A percentile compares a stretch with the other conserved stretches of the same genome.
Evolutionary conservation across 30 jellyfish, hydroid and myxozoan species (phyloP).

Genomic region (Catostylus mosaicus): DNA sequence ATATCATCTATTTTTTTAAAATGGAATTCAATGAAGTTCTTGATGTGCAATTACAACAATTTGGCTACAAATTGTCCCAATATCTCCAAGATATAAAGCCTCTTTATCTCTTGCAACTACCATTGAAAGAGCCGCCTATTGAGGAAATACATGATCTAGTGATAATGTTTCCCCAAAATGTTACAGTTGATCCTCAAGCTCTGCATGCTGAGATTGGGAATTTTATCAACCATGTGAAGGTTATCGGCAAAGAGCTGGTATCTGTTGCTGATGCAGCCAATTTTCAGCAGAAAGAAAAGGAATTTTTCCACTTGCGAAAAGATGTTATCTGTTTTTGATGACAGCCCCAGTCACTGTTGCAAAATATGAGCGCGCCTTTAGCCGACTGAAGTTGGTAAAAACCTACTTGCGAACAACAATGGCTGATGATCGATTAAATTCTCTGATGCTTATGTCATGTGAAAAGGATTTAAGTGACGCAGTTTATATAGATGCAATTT

Average conservation of each 20-base stretch:
- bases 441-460: too few relatives aligned
- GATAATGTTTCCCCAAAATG: too few relatives aligned
- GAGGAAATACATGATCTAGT: not conserved
- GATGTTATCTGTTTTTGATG: not conserved
- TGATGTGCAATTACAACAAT: too few relatives aligned
- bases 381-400: constrained; percentile 31
- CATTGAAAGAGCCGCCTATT: not conserved
- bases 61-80: too few relatives aligned
- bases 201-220: not conserved
- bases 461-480: too few relatives aligned
- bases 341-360: constrained; percentile 38
- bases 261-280: not conserved
- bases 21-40: too few relatives aligned
- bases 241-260: not conserved
- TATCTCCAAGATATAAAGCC: too few relatives aligned
- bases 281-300: not conserved
- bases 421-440: too few relatives aligned
- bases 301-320: constrained; percentile 15
- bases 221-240: not conserved
- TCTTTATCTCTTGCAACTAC: not conserved
- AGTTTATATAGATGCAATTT: too few relatives aligned
- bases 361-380: constrained; percentile 1
- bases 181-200: not conserved
- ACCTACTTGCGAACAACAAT: constrained; percentile 8
- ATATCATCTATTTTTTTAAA: too few relatives aligned